phyloP scores from a whole-genome alignment of 92 coral and sea anemone species.

The Galaxea fascicularis region DNA sequence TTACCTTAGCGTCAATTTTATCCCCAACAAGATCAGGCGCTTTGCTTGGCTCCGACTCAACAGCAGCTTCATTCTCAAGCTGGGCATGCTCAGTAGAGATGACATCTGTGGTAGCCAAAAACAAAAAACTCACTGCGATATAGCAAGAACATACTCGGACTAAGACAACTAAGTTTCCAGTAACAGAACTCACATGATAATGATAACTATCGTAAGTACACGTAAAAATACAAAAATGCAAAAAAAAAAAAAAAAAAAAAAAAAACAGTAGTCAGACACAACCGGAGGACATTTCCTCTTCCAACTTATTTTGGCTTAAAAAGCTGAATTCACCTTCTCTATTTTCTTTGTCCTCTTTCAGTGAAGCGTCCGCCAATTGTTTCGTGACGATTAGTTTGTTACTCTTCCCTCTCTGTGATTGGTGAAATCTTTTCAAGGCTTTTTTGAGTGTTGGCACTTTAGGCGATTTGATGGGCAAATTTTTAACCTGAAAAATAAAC shows the following conservation, averaged over 20 bases:
- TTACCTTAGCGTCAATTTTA: not conserved
- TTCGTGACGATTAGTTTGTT: conserved; percentile 50
- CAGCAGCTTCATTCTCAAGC: not conserved
- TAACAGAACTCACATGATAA: too few species aligned
- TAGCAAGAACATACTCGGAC: not conserved
- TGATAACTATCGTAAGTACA: too few species aligned
- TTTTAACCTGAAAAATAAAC: conserved; percentile 63
- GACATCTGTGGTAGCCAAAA: not conserved
- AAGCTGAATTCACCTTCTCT: conserved; percentile 4
- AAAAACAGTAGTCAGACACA: too few species aligned
- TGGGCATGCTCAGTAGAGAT: conserved; percentile 18
- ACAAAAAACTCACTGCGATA: too few species aligned
- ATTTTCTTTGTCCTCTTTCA: conserved; percentile 1
- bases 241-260: too few species aligned
- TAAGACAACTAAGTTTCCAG: too few species aligned
- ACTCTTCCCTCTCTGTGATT: conserved; percentile 67
- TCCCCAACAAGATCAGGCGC: not conserved
- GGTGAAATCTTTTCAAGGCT: conserved; percentile 87
- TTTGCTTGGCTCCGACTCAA: not conserved
- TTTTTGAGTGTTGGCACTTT: conserved; percentile 85
- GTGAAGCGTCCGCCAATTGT: conserved; percentile 13
- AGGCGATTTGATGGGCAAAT: conserved; percentile 96
- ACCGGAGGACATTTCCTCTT: too few species aligned
- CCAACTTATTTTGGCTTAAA: not conserved
- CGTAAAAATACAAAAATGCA: too few species aligned